Conservation (phyloP, 2,888 invertebrate genomes). For the Bimastos eiseni region DNA sequence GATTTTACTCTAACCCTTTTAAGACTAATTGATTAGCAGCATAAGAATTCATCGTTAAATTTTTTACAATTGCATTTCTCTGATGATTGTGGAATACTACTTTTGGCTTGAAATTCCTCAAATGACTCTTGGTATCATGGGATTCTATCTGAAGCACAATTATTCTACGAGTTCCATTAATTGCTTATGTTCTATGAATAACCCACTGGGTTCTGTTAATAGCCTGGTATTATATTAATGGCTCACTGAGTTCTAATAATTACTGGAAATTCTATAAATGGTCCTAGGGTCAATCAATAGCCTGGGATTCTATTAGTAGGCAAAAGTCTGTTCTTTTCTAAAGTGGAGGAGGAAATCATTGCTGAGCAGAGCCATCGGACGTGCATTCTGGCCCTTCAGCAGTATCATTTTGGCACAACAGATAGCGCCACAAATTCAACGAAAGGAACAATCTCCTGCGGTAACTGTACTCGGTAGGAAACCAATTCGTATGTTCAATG, state of each 20-base stretch:
- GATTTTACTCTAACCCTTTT: too few species aligned
- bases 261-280: background rate
- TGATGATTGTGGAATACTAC: too few species aligned
- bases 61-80: too few species aligned
- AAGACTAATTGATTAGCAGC: too few species aligned
- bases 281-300: background rate
- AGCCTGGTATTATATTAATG: background rate
- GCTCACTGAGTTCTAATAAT: background rate
- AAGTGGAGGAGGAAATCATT: conserved; percentile 22
- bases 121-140: background rate
- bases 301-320: background rate
- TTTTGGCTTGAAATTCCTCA: too few species aligned
- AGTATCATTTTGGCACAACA: background rate
- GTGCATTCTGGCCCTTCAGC: background rate
- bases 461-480: conserved; percentile 18
- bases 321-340: background rate
- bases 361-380: background rate
- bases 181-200: background rate
- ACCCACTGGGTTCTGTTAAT: background rate
- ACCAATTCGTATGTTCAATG: background rate
- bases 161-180: background rate
- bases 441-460: background rate
- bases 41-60: too few species aligned
- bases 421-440: background rate
- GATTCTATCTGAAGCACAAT: too few species aligned